Evolutionary conservation across 2,113 vertebrate species (phyloP).

Genomic region (Spea multiplicata): DNA sequence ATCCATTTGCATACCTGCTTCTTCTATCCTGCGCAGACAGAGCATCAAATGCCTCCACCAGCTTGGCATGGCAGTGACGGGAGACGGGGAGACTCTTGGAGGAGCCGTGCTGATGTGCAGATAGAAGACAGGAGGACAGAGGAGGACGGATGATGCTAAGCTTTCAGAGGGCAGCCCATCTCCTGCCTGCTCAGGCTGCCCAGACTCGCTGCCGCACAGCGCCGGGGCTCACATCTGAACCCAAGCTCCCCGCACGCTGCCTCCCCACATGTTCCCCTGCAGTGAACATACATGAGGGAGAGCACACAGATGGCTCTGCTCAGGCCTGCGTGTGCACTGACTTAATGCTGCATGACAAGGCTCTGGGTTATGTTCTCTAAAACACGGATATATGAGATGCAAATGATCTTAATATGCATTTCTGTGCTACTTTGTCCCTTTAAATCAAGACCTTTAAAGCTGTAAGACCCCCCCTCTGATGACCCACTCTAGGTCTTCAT

Average conservation of each 20-base stretch:
- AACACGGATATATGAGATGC: background rate
- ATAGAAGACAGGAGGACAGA: background rate
- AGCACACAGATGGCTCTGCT: constrained; percentile 41
- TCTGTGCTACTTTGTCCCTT: no score
- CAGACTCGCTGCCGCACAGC: constrained; percentile 19
- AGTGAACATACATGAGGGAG: constrained; percentile 38
- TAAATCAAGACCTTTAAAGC: no score
- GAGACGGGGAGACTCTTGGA: background rate
- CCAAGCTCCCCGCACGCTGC: constrained; percentile 12
- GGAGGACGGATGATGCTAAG: constrained; percentile 14
- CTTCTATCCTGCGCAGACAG: constrained; percentile 61
- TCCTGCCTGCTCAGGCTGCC: constrained; percentile 22
- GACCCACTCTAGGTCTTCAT: no score
- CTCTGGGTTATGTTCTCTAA: constrained; percentile 8
- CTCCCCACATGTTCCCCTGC: constrained; percentile 36
- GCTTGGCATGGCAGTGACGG: constrained; percentile 57
- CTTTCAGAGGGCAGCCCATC: constrained; percentile 12
- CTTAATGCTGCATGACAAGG: constrained; percentile 39
- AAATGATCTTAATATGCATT: no score
- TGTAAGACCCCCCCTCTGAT: no score
- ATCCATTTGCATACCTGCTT: constrained; percentile 55
- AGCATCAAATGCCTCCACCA: constrained; percentile 63
- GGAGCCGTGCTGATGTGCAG: constrained; percentile 26
- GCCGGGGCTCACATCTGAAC: constrained; percentile 26
- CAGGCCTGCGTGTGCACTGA: constrained; percentile 25